phyloP scores from a whole-genome alignment of 1,140 invertebrate species.

The Atta cephalotes region DNA sequence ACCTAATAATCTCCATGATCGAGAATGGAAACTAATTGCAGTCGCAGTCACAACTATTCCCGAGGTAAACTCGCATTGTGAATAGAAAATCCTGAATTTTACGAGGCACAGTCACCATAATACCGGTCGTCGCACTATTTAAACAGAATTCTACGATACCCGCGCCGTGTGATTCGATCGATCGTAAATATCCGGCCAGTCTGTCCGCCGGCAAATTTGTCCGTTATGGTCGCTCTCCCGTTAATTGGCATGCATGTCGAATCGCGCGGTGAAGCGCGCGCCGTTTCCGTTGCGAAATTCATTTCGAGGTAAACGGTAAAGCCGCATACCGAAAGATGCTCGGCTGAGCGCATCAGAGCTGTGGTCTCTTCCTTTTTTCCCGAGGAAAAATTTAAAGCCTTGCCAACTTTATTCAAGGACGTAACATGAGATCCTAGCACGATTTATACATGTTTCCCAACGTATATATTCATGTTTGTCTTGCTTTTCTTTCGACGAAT shows the following conservation, averaged over 20 bases:
- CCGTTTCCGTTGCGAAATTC: slow-evolving; percentile 69
- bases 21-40: not conserved
- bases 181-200: slow-evolving; percentile 49
- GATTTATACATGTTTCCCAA: not conserved
- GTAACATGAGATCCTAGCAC: not conserved
- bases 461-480: not conserved
- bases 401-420: not conserved
- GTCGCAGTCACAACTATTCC: not conserved
- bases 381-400: not conserved
- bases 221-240: slow-evolving; percentile 35
- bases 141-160: slow-evolving; percentile 39
- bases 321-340: slow-evolving; percentile 72
- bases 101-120: not conserved
- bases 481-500: not conserved
- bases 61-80: not conserved
- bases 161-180: slow-evolving; percentile 22
- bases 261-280: slow-evolving; percentile 14
- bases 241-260: slow-evolving; percentile 66
- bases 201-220: slow-evolving; percentile 52
- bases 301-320: slow-evolving; percentile 71
- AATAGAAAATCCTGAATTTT: not conserved
- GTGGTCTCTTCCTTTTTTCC: not conserved
- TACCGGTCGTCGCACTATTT: not conserved
- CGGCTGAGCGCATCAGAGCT: slow-evolving; percentile 26
- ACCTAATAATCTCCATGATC: not conserved